phyloP scores from a whole-genome alignment of 1,140 invertebrate genomes.

The Drosophila orosa region DNA sequence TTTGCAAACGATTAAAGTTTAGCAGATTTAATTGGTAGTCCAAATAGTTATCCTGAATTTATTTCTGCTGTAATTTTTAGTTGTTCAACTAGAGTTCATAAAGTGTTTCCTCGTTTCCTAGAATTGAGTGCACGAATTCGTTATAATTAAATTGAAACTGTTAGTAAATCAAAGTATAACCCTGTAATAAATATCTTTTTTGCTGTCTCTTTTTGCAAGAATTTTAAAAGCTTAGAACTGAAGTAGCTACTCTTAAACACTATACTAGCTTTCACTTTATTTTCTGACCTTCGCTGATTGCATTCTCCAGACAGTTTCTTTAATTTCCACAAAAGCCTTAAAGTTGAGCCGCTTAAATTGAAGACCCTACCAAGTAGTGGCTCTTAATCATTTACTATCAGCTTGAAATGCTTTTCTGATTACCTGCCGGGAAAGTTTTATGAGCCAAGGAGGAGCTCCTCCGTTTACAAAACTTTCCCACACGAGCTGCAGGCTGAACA shows the following conservation, averaged over 20 bases:
- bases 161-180: too few species aligned
- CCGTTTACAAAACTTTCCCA: slow-evolving; percentile 9
- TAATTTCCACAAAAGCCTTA: background rate
- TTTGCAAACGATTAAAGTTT: slow-evolving; percentile 13
- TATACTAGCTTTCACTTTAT: background rate
- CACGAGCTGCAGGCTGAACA: slow-evolving; percentile 34
- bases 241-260: slow-evolving; percentile 14
- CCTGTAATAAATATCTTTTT: background rate
- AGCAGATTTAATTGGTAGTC: slow-evolving; percentile 1
- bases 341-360: slow-evolving; percentile 7
- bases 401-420: slow-evolving; percentile 39
- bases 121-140: background rate
- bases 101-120: too few species aligned
- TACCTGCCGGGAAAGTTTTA: slow-evolving; percentile 33
- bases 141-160: background rate
- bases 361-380: background rate
- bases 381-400: slow-evolving; percentile 37
- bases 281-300: too few species aligned
- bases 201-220: background rate
- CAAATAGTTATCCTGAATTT: background rate
- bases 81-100: background rate
- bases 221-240: background rate
- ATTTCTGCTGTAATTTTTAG: background rate
- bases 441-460: slow-evolving; percentile 1
- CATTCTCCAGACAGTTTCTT: background rate